These are phyloP conservation scores for Semaprochilodus insignis DNA, from an alignment of 2,797 vertebrate genomes.

Conservation along the genomic window DNA sequence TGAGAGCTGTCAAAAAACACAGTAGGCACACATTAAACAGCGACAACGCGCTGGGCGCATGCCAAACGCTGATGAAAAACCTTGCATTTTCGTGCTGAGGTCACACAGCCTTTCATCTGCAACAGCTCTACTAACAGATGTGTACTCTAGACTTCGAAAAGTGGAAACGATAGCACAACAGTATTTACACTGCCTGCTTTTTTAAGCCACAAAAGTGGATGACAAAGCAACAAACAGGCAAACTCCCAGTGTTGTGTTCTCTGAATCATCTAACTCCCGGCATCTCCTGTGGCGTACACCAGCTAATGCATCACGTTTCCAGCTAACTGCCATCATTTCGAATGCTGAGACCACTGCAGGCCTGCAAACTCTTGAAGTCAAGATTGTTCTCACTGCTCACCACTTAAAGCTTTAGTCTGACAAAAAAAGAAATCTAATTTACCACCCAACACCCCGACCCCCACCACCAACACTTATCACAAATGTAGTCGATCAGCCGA, in stretches of 20 bases:
- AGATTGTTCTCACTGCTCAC: not conserved
- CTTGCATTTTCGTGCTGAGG: not conserved
- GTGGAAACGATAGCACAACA: not conserved
- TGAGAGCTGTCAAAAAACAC: slow-evolving; percentile 17
- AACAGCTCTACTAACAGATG: not conserved
- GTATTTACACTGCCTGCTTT: not conserved
- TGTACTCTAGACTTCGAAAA: not conserved
- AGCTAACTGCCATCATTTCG: not conserved
- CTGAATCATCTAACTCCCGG: not conserved
- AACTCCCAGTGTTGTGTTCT: not conserved
- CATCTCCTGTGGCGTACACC: too few relatives aligned
- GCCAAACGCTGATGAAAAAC: slow-evolving; percentile 5
- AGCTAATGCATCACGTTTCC: not conserved
- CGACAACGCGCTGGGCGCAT: slow-evolving; percentile 9
- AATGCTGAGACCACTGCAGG: not conserved
- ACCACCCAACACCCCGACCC: too few relatives aligned
- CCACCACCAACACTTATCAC: not conserved
- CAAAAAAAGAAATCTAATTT: not conserved
- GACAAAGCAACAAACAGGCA: not conserved
- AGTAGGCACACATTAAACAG: slow-evolving; percentile 17
- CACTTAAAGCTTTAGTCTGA: not conserved
- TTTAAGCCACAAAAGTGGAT: not conserved
- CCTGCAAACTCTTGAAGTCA: too few relatives aligned
- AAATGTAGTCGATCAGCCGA: not conserved
- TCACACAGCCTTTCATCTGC: slow-evolving; percentile 7